Evolutionary conservation across 2,797 vertebrate species (phyloP).

Genomic region (Capromys pilorides): DNA sequence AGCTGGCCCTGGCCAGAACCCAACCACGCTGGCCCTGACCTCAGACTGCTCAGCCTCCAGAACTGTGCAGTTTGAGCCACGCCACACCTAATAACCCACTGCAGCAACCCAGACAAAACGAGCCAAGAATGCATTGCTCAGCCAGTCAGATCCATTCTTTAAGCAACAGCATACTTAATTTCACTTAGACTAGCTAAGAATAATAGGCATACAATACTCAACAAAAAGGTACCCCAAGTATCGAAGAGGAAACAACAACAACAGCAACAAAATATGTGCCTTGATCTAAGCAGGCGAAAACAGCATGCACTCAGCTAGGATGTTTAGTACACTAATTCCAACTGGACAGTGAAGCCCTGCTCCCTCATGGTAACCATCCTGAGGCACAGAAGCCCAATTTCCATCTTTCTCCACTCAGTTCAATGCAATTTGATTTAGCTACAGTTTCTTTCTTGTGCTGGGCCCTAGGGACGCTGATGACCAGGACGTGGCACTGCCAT

Average conservation of each 20-base stretch:
- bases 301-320: neutral
- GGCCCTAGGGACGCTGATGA: neutral
- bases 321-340: neutral
- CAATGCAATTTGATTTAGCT: neutral
- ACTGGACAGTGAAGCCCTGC: neutral
- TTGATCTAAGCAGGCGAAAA: neutral
- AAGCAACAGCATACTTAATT: constrained; percentile 38
- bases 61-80: neutral
- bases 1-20: neutral
- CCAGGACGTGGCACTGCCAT: neutral
- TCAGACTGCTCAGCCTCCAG: neutral
- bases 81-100: neutral
- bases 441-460: neutral
- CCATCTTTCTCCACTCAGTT: neutral
- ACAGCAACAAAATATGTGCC: no score
- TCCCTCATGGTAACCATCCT: neutral
- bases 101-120: neutral
- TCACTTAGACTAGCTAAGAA: neutral
- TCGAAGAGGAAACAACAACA: neutral
- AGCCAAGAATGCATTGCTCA: neutral
- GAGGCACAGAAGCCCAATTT: neutral
- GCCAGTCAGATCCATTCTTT: constrained; percentile 6
- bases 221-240: neutral
- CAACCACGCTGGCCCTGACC: neutral
- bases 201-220: neutral